These are phyloP conservation scores for Amitus sp. DNA, from an alignment of 2,888 invertebrate species.

Conservation along the genomic window DNA sequence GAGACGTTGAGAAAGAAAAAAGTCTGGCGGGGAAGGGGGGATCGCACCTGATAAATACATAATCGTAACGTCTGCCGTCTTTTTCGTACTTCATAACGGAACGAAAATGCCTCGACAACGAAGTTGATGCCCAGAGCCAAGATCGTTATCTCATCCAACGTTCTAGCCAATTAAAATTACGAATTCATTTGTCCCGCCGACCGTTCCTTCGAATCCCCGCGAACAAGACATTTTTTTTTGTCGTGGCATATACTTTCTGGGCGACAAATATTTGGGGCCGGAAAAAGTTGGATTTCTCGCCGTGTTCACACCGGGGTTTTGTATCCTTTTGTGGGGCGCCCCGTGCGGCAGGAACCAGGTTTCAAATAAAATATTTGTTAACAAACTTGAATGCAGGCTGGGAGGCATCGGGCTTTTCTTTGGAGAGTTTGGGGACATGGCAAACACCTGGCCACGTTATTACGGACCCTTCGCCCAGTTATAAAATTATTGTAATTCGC, in stretches of 20 bases:
- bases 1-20: constrained; percentile 21
- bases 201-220: constrained; percentile 11
- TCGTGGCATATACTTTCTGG: too few relatives aligned
- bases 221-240: constrained; percentile 16
- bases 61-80: constrained; percentile 28
- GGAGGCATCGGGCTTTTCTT: constrained; percentile 41
- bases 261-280: too few relatives aligned
- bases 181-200: constrained; percentile 29
- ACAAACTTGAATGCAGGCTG: constrained; percentile 47
- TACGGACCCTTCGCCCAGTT: constrained; percentile 37
- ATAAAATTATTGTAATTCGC: constrained; percentile 58
- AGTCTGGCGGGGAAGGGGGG: too few relatives aligned
- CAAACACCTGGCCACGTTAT: constrained; percentile 43
- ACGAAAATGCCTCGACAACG: constrained; percentile 20
- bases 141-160: constrained; percentile 31
- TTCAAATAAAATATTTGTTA: constrained; percentile 56
- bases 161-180: constrained; percentile 38
- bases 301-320: neutral
- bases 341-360: constrained; percentile 43
- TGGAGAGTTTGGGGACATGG: constrained; percentile 19
- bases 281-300: too few relatives aligned
- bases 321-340: constrained; percentile 25
- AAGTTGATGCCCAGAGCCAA: constrained; percentile 22
- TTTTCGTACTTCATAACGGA: constrained; percentile 22
- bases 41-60: constrained; percentile 34